phyloP scores from a whole-genome alignment of 2,888 invertebrate species.

The Opisthograptis luteolata region DNA sequence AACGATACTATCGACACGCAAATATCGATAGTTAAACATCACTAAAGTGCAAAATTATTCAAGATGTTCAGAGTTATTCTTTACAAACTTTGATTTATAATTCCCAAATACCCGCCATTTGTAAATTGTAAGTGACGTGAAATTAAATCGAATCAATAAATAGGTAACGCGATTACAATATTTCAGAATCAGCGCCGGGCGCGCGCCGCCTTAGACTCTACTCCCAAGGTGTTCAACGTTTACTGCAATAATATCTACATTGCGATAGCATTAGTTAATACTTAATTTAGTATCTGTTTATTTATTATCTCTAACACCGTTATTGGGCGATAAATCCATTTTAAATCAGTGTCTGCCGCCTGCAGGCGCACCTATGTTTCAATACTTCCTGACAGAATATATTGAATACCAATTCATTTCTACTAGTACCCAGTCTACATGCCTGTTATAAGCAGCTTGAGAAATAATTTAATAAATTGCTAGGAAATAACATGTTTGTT shows the following conservation, averaged over 20 bases:
- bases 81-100: too few species aligned
- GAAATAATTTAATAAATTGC: background rate
- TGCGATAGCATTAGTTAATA: conserved; percentile 28
- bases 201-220: background rate
- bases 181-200: conserved; percentile 9
- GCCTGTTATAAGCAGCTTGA: background rate
- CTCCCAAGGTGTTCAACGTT: conserved; percentile 36
- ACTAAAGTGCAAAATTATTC: background rate
- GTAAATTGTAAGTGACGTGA: background rate
- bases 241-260: conserved; percentile 21
- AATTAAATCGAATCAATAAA: conserved; percentile 22
- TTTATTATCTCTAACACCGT: conserved; percentile 24
- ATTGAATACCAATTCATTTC: conserved; percentile 1
- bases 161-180: conserved; percentile 8
- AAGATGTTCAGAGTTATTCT: background rate
- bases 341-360: conserved; percentile 8
- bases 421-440: background rate
- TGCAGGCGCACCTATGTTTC: conserved; percentile 10
- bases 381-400: conserved; percentile 10
- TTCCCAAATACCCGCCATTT: background rate
- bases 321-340: conserved; percentile 20
- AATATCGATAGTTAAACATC: too few species aligned
- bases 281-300: conserved; percentile 24
- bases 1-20: too few species aligned
- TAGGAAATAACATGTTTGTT: too few species aligned